Evolutionary conservation across 2,113 vertebrate species (phyloP), one percentile per base, ranked within the genome.

Genomic region (Hippocampus guttulatus): DNA sequence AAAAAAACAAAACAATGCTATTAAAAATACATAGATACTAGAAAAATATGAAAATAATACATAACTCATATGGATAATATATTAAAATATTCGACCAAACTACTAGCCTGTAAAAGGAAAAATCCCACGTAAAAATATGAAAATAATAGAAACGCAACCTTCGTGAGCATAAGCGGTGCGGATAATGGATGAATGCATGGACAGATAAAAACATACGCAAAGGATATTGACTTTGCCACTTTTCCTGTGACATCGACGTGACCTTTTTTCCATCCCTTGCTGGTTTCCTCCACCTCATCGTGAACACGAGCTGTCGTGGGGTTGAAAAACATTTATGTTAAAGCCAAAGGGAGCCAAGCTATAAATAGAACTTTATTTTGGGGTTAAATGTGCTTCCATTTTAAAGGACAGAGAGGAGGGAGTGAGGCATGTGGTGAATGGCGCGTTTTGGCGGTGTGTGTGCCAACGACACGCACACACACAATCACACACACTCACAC

Each of bases 311-410:
- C 23, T 16, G 47, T 33, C 15, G 63, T 25, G 63, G 21, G 20
- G 14, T 10, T 45, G 8, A 21, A 10, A 51, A 33, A 33, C 25
- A 27, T 67, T 54, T 67, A 52, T 14, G 7, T 64, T 43, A 30
- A 51, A 33, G 15, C 27, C 23, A 49, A 49, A 33, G 23, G 11
- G 49, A 68, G 67, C 41, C 38, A 2, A 5, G 74, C 84, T 88
- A 88, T 79, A 82, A 90, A 85, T 86, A 87, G 84, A 75, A 69
- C 75, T 84, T 80, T 88, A 84, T 88, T 89, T 88, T 88, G 84
- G 82, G 86, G 81, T 84, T 84, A 84, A 87, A 81, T 81, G 78
- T 69, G 80, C 78, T 73, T 85, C 88, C 83, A 84, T 88, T 88
- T 90, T 86, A 87, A 85, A 83, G 80, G 81, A 82, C 72, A 69